phyloP scores from a whole-genome alignment of 2,113 vertebrate species.

The Anoura caudifer region DNA sequence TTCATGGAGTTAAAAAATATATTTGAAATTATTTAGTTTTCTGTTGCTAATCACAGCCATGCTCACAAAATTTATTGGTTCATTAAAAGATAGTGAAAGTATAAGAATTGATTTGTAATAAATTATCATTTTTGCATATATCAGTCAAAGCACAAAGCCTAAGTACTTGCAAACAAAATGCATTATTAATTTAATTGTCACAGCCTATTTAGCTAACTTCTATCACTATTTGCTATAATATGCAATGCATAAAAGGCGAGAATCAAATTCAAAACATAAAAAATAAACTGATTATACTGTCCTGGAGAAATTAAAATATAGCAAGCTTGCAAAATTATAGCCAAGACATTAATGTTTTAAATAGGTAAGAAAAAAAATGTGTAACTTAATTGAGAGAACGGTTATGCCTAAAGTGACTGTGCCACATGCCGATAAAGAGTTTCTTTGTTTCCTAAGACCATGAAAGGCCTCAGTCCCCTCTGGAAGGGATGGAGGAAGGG shows the following conservation, averaged over 20 bases:
- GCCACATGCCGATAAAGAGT: slow-evolving; percentile 62
- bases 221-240: slow-evolving; percentile 84
- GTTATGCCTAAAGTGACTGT: slow-evolving; percentile 57
- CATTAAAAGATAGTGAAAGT: slow-evolving; percentile 93
- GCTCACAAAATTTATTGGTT: slow-evolving; percentile 95
- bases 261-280: slow-evolving; percentile 83
- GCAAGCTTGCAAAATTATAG: slow-evolving; percentile 82
- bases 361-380: slow-evolving; percentile 77
- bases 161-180: slow-evolving; percentile 96
- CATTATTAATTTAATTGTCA: slow-evolving; percentile 96
- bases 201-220: slow-evolving; percentile 85
- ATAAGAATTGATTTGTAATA: slow-evolving; percentile 98
- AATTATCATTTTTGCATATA: slow-evolving; percentile 98
- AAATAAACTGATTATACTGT: slow-evolving; percentile 81
- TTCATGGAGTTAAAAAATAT: not conserved
- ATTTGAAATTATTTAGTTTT: slow-evolving; percentile 80
- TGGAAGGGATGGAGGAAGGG: not conserved
- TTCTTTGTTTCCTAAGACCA: slow-evolving; percentile 70
- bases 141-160: slow-evolving; percentile 95
- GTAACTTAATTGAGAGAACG: slow-evolving; percentile 71
- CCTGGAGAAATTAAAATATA: slow-evolving; percentile 81
- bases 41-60: slow-evolving; percentile 90
- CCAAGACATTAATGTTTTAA: slow-evolving; percentile 80
- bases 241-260: slow-evolving; percentile 76
- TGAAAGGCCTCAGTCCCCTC: slow-evolving; percentile 43